These are phyloP conservation scores for Hedya salicella DNA, from an alignment of 2,888 invertebrate genomes.

Conservation along the genomic window DNA sequence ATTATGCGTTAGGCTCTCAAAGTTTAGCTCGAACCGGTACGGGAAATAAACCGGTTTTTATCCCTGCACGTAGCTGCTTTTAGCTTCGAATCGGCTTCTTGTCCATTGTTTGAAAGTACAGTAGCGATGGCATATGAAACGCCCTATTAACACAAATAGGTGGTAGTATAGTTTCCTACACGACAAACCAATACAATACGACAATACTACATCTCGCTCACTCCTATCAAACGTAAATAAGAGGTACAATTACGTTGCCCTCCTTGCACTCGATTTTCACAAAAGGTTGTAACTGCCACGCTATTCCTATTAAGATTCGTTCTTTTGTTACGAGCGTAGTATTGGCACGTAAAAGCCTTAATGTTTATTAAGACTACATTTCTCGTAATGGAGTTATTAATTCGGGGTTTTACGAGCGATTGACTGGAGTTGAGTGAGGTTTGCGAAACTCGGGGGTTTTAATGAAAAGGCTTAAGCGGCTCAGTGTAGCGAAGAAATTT, in stretches of 20 bases:
- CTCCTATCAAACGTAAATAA: slow-evolving; percentile 25
- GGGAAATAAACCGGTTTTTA: no score
- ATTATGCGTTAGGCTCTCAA: no score
- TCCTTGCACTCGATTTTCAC: neutral
- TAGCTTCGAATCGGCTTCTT: no score
- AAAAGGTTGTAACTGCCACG: neutral
- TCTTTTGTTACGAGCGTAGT: neutral
- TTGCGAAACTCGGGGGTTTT: neutral
- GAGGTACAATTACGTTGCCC: slow-evolving; percentile 13
- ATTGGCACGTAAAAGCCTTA: slow-evolving; percentile 48
- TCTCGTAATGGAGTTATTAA: slow-evolving; percentile 57
- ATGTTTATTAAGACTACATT: slow-evolving; percentile 55
- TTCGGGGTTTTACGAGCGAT: slow-evolving; percentile 52
- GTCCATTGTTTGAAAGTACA: no score
- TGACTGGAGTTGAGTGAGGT: slow-evolving; percentile 36
- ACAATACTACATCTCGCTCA: neutral
- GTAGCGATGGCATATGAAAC: no score
- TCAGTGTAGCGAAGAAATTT: neutral
- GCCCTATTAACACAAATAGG: no score
- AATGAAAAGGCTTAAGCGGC: neutral
- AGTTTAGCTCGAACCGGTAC: no score
- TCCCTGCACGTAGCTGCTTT: no score
- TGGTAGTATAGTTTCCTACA: neutral
- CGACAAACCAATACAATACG: neutral
- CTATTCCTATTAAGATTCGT: neutral